A percentile compares a stretch with the other conserved stretches of the same genome.
phyloP scores from a whole-genome alignment of 2,113 vertebrate genomes.

The Nematolebias whitei region DNA sequence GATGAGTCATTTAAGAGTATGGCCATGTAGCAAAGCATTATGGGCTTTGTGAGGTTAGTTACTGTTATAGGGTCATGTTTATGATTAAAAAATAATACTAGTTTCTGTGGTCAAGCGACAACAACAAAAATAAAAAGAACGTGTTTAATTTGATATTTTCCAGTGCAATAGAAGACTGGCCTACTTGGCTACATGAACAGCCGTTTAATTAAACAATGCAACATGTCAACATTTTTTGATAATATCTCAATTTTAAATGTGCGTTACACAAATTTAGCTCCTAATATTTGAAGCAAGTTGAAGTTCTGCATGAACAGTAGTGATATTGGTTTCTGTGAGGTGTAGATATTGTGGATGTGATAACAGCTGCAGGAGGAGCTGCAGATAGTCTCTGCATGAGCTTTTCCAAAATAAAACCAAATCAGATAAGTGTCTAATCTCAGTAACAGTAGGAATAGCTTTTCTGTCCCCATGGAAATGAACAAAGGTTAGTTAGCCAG shows the following conservation, averaged over 20 bases:
- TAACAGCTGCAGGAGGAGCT: slow-evolving; percentile 33
- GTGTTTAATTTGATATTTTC: neutral
- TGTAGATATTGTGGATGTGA: slow-evolving; percentile 39
- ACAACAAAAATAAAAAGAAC: neutral
- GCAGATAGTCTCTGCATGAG: slow-evolving; percentile 43
- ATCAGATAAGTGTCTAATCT: slow-evolving; percentile 75
- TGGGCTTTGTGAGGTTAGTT: too few species aligned
- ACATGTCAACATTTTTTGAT: neutral
- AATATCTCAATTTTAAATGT: neutral
- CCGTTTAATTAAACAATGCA: too few species aligned
- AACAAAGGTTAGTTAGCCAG: slow-evolving; percentile 66
- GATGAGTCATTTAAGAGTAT: too few species aligned
- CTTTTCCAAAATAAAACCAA: slow-evolving; percentile 62
- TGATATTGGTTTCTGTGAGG: slow-evolving; percentile 16
- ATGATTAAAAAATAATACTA: too few species aligned
- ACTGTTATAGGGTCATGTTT: too few species aligned
- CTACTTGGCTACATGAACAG: too few species aligned
- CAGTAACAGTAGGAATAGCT: slow-evolving; percentile 68
- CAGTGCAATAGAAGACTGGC: too few species aligned
- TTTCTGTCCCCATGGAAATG: slow-evolving; percentile 70
- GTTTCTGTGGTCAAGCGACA: too few species aligned
- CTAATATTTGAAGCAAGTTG: too few species aligned
- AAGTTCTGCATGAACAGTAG: slow-evolving; percentile 23
- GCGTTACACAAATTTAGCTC: neutral
- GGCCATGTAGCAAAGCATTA: too few species aligned